Evolutionary conservation across 2,113 vertebrate species (phyloP), one percentile per base, ranked within the genome.

Genomic region (Peromyscus polionotus): DNA sequence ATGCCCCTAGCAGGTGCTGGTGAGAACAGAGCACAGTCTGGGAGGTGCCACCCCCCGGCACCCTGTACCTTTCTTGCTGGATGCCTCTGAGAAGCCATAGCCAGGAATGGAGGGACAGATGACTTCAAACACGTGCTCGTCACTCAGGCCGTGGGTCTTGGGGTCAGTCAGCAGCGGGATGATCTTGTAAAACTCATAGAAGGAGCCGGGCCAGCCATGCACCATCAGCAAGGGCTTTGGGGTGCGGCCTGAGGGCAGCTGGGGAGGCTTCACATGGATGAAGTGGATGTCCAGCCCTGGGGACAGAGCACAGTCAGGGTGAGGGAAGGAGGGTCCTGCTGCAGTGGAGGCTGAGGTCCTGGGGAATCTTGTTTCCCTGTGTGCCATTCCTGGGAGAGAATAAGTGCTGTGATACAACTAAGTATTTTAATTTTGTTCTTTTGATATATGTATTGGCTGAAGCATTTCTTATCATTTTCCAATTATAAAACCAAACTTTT

Each of bases 21-120:
- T 20, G 51, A 54, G 17, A 39, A 88, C 48, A 72, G 22, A 88
- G 22, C 45, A 88, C 17, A 31, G 68, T 39, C 73, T 73, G 86
- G 22, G 7, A 26, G 5, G 86, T 59, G 13, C 4, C 14, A 17
- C 31, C 61, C 61, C 9, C 77, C 36, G 2, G 2, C 51, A 86
- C 72, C 5, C 63, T 63, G 0, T 98, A 99, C 99, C 99, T 98
- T 98, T 98, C 39, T 99, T 99, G 97, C 98, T 98, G 16, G 99
- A 97, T 14, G 99, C 98, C 94, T 99, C 98, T 0, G 99, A 99
- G 97, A 99, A 99, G 67, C 98, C 97, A 1, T 99, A 99, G 22
- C 99, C 99, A 70, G 99, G 99, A 77, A 99, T 99, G 68, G 99
- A 99, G 5, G 99, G 99, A 85, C 99, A 99, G 96, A 99, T 97